phyloP scores from a whole-genome alignment of 2,797 vertebrate genomes.

The Myotis myotis region DNA sequence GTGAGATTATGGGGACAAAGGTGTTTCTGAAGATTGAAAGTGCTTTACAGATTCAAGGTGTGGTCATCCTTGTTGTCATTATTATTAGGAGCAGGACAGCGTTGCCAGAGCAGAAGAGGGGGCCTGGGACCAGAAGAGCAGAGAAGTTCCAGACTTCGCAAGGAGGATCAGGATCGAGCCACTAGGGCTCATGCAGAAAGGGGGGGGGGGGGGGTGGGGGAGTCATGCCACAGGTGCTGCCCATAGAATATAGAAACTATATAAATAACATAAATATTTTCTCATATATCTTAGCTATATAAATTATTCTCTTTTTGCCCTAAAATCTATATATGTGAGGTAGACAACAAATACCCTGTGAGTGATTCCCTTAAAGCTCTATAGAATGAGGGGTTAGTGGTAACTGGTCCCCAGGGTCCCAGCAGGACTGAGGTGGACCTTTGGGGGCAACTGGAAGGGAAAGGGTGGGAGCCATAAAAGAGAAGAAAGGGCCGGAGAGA shows the following conservation, averaged over 20 bases:
- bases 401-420: background rate
- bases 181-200: background rate
- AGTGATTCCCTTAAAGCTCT: constrained; percentile 77
- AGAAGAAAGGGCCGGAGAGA: background rate
- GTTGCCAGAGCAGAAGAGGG: background rate
- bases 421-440: background rate
- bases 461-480: background rate
- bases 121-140: background rate
- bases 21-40: constrained; percentile 36
- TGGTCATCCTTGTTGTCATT: background rate
- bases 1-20: background rate
- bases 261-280: constrained; percentile 86
- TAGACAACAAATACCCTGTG: constrained; percentile 86
- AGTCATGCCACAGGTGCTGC: background rate
- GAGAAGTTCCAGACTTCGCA: background rate
- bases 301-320: constrained; percentile 76
- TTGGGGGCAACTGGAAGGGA: background rate
- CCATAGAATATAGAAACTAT: constrained; percentile 73
- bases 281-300: constrained; percentile 79
- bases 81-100: background rate
- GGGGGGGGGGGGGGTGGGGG: background rate
- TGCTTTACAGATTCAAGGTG: constrained; percentile 54
- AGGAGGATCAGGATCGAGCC: background rate
- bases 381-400: background rate
- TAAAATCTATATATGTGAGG: constrained; percentile 87